Base-by-base conservation (phyloP, 2,113 vertebrate species). In the Corapipo altera region DNA sequence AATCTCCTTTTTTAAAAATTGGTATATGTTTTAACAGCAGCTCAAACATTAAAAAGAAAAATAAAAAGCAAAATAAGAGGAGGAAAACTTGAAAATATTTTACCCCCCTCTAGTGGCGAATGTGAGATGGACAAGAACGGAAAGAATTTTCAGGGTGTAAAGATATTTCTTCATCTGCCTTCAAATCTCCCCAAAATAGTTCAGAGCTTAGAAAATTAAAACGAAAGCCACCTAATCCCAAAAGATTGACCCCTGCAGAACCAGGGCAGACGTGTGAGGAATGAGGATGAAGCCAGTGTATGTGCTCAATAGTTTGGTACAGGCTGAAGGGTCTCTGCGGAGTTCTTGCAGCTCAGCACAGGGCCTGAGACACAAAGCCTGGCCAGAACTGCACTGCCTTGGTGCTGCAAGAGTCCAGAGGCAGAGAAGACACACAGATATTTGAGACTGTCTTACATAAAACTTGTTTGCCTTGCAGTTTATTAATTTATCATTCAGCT, bases 51-150 rank as follows among this genome's bases (percentile, higher is more conserved):
- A 18, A 67, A 61, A 35, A 10, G 11, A 22, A 70, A 49, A 43
- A 5, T 7, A 32, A 54, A 75, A 62, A 41, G 2, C 2, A 30
- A 80, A 77, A 37, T 17, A 28, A 49, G 6, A 55, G 37, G 1
- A 24, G 5, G 9, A 70, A 57, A 70, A 46, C 12, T 79, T 82
- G 43, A 92, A 96, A 97, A 95, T 83, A 84, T 96, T 96, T 85
- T 95, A 96, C 81, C 13, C 72, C 97, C 95, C 98, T 97, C 97
- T 97, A 96, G 97, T 94, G 98, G 96, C 3, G 3, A 54, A 19
- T 46, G 18, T 0, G 58, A 96, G 71, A 88, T 69, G 37, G 73
- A 76, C 30, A 62, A 54, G 61, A 95, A 49, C 18, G 7, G 26
- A 33, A 51, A 33, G 41, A 11, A 7, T 39, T 79, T 37, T 6